phyloP scores from a whole-genome alignment of 2,888 invertebrate species.

The Lepeophtheirus nordmannii region DNA sequence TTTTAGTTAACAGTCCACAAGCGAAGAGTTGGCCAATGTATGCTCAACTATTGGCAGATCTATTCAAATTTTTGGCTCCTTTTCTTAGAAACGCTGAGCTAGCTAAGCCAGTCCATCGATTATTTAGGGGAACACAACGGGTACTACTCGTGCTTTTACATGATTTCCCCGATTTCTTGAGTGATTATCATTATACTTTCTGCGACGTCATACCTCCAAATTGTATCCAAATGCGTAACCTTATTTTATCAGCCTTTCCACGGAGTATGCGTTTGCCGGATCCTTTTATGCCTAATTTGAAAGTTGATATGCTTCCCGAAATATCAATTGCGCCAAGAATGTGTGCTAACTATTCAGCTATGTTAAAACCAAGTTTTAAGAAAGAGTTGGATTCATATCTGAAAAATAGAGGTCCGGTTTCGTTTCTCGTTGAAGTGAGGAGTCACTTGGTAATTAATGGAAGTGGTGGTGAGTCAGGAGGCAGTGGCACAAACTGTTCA shows the following conservation, averaged over 20 bases:
- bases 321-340: slow-evolving; percentile 76
- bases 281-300: slow-evolving; percentile 93
- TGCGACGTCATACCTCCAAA: slow-evolving; percentile 98
- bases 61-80: slow-evolving; percentile 91
- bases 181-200: slow-evolving; percentile 97
- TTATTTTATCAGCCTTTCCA: slow-evolving; percentile 94
- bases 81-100: slow-evolving; percentile 92
- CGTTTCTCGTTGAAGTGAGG: slow-evolving; percentile 79
- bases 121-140: slow-evolving; percentile 89
- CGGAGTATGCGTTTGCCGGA: slow-evolving; percentile 95
- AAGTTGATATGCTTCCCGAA: slow-evolving; percentile 77
- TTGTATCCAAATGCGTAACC: slow-evolving; percentile 94
- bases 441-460: slow-evolving; percentile 51
- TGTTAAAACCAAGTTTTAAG: slow-evolving; percentile 77
- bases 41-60: slow-evolving; percentile 57
- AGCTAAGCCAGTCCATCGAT: slow-evolving; percentile 73
- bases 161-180: slow-evolving; percentile 97
- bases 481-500: slow-evolving; percentile 33
- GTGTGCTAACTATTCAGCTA: slow-evolving; percentile 65
- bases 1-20: slow-evolving; percentile 74
- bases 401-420: slow-evolving; percentile 81
- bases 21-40: slow-evolving; percentile 47
- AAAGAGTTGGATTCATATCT: slow-evolving; percentile 90
- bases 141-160: slow-evolving; percentile 87
- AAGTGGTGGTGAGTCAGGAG: slow-evolving; percentile 37